Base-by-base conservation (phyloP, 2,888 invertebrate species). In the Eubasilissa splendida region DNA sequence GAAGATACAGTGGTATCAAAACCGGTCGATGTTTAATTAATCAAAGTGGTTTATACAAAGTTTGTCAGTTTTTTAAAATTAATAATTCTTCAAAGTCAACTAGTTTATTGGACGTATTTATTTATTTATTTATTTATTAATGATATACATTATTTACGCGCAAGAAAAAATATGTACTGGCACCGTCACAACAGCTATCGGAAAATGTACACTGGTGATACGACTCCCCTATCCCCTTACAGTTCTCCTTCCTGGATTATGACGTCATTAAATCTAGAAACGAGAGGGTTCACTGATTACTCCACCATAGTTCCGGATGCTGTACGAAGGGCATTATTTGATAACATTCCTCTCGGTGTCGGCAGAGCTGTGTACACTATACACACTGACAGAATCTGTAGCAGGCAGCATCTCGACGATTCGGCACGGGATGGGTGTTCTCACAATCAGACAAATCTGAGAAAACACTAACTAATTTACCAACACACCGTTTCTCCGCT, bases 181-280 rank as follows among this genome's bases (percentile, higher is more conserved):
- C 50, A 53, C 54, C 52, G 70, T 42, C 11, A 31, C 31, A 63
- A 63, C 31, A 63, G 60, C 56, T 53, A 71, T 71, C 71, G 31
- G 71, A 56, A 53, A 71, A 71, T 33, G 54, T 71, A 71, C 12
- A 31, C 56, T 31, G 71, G 31, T 71, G 71, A 71, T 71, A 71
- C 71, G 71, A 33, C 12, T 12, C 54, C 54, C 71, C 42, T 22
- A 31, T 33, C 31, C 71, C 22, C 56, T 11, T n/a, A 68, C 52
- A 14, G 68, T 52, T 50, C 50, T 68, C 53, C 50, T 63, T 22
- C 54, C 71, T 31, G 71, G 71, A 71, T 71, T 71, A 71, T 71
- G 71, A 71, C 71, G 71, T 71, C 71, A 71, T 71, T 71, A 71
- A 71, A 71, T 71, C 54, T 54, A 42, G 66, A 71, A 56, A 53